These are phyloP conservation scores for Dorcus hopei DNA, from an alignment of 2,888 invertebrate genomes.

Conservation along the genomic window DNA sequence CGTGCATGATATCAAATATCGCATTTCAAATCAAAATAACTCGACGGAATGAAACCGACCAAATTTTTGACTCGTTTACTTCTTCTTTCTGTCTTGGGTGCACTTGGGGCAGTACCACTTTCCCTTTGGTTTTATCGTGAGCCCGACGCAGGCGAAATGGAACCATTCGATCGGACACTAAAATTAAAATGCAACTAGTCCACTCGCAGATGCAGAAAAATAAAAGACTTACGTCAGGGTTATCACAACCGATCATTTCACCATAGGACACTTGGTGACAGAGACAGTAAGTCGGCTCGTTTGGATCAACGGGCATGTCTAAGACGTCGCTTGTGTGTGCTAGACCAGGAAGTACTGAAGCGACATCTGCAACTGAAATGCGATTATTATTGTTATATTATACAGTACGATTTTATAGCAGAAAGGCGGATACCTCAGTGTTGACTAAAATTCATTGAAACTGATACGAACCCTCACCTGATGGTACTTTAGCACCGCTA, in stretches of 20 bases:
- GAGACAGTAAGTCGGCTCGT: slow-evolving; percentile 96
- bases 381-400: neutral
- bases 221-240: slow-evolving; percentile 67
- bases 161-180: slow-evolving; percentile 91
- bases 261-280: slow-evolving; percentile 97
- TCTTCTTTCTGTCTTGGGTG: slow-evolving; percentile 75
- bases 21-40: no score
- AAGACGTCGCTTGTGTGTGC: slow-evolving; percentile 86
- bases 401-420: neutral
- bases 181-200: slow-evolving; percentile 33
- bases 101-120: slow-evolving; percentile 97
- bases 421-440: neutral
- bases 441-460: slow-evolving; percentile 6
- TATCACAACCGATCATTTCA: slow-evolving; percentile 97
- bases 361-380: slow-evolving; percentile 44
- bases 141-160: slow-evolving; percentile 90
- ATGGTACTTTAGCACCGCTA: slow-evolving; percentile 42
- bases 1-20: no score
- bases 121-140: slow-evolving; percentile 89
- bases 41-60: neutral
- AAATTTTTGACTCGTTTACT: slow-evolving; percentile 52
- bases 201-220: slow-evolving; percentile 8
- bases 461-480: slow-evolving; percentile 50
- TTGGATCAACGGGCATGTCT: slow-evolving; percentile 93
- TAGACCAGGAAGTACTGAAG: slow-evolving; percentile 50